These are phyloP conservation scores for Caracal caracal DNA, from an alignment of 2,113 vertebrate species.

Conservation along the genomic window DNA sequence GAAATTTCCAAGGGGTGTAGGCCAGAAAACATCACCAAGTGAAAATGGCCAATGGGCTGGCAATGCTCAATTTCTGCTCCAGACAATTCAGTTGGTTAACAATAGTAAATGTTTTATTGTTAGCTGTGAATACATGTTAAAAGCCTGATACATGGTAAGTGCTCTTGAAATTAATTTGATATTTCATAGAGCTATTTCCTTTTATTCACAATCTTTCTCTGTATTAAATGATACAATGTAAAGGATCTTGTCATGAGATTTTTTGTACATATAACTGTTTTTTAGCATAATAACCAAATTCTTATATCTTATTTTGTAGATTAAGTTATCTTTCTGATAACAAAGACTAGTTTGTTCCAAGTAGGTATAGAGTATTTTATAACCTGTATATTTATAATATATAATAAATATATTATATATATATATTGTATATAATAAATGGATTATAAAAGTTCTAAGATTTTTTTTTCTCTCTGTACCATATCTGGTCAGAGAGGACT, in stretches of 20 bases:
- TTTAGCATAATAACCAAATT: neutral
- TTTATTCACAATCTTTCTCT: neutral
- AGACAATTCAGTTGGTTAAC: neutral
- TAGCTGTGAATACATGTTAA: neutral
- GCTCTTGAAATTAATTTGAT: neutral
- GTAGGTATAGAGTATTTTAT: neutral
- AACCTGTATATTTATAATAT: neutral
- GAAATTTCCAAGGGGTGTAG: neutral
- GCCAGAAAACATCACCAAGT: neutral
- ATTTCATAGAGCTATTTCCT: neutral
- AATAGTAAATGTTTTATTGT: neutral
- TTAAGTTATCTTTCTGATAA: neutral
- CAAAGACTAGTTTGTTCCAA: neutral
- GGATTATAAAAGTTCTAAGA: neutral
- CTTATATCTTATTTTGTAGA: neutral
- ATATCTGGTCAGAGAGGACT: neutral
- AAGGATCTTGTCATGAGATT: neutral
- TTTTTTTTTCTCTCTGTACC: constrained; percentile 15
- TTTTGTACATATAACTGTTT: neutral
- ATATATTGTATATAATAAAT: neutral
- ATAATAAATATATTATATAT: neutral
- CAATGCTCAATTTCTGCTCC: neutral
- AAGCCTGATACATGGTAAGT: neutral
- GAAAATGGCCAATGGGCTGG: neutral
- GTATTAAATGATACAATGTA: neutral